phyloP scores from a whole-genome alignment of 2,888 invertebrate genomes.

The Caenorhabditis sp. region DNA sequence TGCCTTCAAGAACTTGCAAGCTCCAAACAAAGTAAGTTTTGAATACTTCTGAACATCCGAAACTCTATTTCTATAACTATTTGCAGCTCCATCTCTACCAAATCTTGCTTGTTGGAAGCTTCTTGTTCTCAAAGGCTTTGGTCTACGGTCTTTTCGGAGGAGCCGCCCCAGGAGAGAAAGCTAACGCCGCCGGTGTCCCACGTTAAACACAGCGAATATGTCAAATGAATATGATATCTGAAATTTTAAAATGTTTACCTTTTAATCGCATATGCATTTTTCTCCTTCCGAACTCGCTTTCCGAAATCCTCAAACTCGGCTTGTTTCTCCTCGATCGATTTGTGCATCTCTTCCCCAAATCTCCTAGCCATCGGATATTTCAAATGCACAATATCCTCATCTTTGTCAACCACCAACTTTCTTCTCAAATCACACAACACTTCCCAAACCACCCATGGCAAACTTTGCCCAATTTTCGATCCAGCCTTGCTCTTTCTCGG shows the following conservation, averaged over 20 bases:
- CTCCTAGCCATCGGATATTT: constrained; percentile 30
- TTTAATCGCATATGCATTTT: constrained; percentile 1
- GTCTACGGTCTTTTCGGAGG: constrained; percentile 40
- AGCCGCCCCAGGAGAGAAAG: background rate
- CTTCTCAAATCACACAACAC: constrained; percentile 47
- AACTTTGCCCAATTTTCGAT: constrained; percentile 31
- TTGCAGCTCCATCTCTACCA: constrained; percentile 42
- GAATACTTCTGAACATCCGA: background rate
- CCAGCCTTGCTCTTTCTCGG: constrained; percentile 16
- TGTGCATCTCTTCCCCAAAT: constrained; percentile 29
- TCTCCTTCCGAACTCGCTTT: background rate
- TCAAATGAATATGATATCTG: background rate
- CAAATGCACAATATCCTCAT: background rate
- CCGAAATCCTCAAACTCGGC: constrained; percentile 11
- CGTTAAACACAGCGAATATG: background rate
- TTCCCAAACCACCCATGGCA: constrained; percentile 66
- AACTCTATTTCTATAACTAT: background rate
- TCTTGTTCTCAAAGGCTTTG: constrained; percentile 40
- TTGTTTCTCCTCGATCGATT: constrained; percentile 8
- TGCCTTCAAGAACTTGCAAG: constrained; percentile 47
- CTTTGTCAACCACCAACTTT: constrained; percentile 22
- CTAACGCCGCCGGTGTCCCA: background rate
- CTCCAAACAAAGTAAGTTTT: constrained; percentile 21
- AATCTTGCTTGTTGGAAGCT: constrained; percentile 35
- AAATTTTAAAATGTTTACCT: background rate